Base-by-base conservation (phyloP, 2,888 invertebrate genomes). In the Alentia gelatinosa region DNA sequence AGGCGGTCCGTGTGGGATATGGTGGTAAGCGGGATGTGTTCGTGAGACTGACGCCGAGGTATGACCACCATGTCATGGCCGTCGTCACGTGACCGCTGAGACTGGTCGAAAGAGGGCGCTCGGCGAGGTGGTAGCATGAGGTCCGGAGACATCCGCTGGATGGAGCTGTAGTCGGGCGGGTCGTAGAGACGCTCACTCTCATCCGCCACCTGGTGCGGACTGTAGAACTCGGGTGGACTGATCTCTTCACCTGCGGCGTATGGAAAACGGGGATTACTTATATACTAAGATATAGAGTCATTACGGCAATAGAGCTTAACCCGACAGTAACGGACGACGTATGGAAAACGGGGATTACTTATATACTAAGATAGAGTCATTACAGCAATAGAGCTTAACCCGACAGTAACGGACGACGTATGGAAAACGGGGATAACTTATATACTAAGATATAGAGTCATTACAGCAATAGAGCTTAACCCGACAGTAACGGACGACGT, bases 21-120 rank as follows among this genome's bases (percentile, higher is more conserved):
- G 86, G 91, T 79, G 19, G 90, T 40, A 12, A 91, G 91, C 4
- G 92, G 91, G 83, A 92, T 92, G 86, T 91, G 91, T 68, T 92
- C 92, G 19, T 89, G 92, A 4, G 92, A 92, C 12, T 50, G 89
- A 37, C 83, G 50, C 33, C 37, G 56, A 30, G 56, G 79, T 26
- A 40, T 39, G 7, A n/a, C 37, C 39, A 83, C 83, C 40, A 83
- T 39, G 37, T 39, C 19, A 19, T 83, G 39, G 30, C 7, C 12
- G 50, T 50, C 15, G 68, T 68, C 68, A 68, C n/a, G 68, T 68
- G 68, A 68, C 68, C 68, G 47, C 47, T 19, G 47, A 19, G 47
- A 47, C 47, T 47, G n/a, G 83, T 83, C 40, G 37, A n/a, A 40
- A 1, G 83, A 83, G 9, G 83, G 12, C 15, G 83, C 37, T 19